Evolutionary conservation across 2,797 vertebrate genomes (phyloP), one percentile per base, ranked within the genome.

Genomic region (Poeciliopsis paucimaculata): DNA sequence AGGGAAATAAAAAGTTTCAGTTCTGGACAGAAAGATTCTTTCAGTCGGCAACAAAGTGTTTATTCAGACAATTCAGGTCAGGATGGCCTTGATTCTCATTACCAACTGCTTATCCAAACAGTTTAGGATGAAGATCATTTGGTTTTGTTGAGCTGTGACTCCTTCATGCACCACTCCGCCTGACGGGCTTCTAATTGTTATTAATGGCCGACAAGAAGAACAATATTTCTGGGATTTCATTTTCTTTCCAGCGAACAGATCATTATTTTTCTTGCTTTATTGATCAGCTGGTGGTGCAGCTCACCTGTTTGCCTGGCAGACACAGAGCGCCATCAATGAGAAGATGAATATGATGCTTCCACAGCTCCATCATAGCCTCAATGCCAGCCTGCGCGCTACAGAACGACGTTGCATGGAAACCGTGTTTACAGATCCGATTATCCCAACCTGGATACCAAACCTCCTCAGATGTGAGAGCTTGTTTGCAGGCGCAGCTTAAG

Each of bases 121-220:
- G 47, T 74, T 75, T 39, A 73, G 60, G 31, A 28, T 4, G 9
- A 68, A 0, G n/a, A 6, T 51, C 49, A 77, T 66, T 16, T 73
- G 73, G 34, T 84, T 8, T 66, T 39, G 39, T n/a, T 74, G 49
- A 55, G 53, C 60, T 26, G 41, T 46, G 73, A 80, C 47, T 28
- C 71, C 55, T 47, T 74, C 49, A 4, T 73, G 73, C 41, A 8
- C 43, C 72, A 73, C 77, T 31, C 36, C 64, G 62, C 82, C 45
- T 18, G 34, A 81, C 62, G 62, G 60, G 57, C 73, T 74, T 80
- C 49, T 82, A 62, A 86, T 76, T 76, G 51, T 72, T 72, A 82
- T 79, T 81, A 77, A 85, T 79, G 70, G 26, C n/a, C 26, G 47
- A 77, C 68, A 20, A 81, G 68, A 76, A 28, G 36, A 68, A 74